Evolutionary conservation across 2,113 vertebrate genomes (phyloP).

Genomic region (Perca flavescens): DNA sequence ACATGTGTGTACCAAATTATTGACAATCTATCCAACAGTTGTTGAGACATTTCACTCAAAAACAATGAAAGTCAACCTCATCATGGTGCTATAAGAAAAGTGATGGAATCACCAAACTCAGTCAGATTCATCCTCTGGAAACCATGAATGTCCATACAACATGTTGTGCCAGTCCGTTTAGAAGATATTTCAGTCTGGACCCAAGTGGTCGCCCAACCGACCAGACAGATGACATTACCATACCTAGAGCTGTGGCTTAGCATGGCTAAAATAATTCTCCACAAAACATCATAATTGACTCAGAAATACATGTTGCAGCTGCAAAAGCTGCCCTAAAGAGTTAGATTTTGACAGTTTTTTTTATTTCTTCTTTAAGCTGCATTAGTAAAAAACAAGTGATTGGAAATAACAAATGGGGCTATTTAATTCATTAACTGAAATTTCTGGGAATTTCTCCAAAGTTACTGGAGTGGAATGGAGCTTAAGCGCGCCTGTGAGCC

Average conservation of each 20-base stretch:
- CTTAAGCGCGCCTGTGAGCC: conserved; percentile 32
- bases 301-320: conserved; percentile 8
- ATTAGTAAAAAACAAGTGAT: conserved; percentile 39
- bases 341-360: background rate
- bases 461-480: conserved; percentile 25
- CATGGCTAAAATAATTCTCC: background rate
- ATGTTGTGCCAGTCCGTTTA: too few species aligned
- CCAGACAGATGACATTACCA: background rate
- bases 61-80: background rate
- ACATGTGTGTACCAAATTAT: background rate
- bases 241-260: background rate
- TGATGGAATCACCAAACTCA: background rate
- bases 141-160: too few species aligned
- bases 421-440: conserved; percentile 53
- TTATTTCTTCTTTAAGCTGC: conserved; percentile 1
- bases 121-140: background rate
- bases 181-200: background rate
- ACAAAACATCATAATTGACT: background rate
- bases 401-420: conserved; percentile 47
- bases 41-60: background rate
- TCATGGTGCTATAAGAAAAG: background rate
- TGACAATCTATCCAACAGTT: background rate
- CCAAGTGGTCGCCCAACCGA: background rate
- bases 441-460: conserved; percentile 48
- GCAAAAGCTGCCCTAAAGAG: background rate